These are phyloP conservation scores for Characodon lateralis DNA, from an alignment of 2,797 vertebrate species.

Conservation along the genomic window DNA sequence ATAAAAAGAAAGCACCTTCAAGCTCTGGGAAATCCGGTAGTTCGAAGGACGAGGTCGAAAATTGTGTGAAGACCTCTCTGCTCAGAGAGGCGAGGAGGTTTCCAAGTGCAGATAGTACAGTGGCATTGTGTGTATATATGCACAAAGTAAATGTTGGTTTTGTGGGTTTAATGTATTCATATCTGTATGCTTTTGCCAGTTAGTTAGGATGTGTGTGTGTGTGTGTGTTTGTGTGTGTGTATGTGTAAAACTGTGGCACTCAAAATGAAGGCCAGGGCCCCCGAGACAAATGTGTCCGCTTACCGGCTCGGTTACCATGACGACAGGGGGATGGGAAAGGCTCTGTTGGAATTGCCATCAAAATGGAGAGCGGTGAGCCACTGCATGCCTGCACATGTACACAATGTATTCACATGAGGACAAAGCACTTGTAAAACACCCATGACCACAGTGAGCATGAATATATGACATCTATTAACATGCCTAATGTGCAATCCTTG, in stretches of 20 bases:
- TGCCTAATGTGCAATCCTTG: neutral
- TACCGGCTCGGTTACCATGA: constrained; percentile 79
- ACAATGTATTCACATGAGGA: constrained; percentile 40
- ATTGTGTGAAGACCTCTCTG: constrained; percentile 35
- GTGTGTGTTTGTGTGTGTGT: constrained; percentile 2
- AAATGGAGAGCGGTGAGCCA: constrained; percentile 73
- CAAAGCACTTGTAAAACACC: constrained; percentile 35
- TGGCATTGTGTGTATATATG: constrained; percentile 7
- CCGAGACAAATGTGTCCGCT: constrained; percentile 77
- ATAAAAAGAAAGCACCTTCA: constrained; percentile 29
- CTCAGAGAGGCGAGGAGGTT: constrained; percentile 15
- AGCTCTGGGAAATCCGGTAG: constrained; percentile 57
- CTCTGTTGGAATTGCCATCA: constrained; percentile 80
- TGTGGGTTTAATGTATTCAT: constrained; percentile 43
- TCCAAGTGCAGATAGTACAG: constrained; percentile 23
- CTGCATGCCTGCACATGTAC: constrained; percentile 63
- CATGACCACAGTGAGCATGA: neutral
- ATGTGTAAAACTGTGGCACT: constrained; percentile 65
- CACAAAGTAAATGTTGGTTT: constrained; percentile 47
- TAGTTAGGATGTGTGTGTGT: constrained; percentile 30
- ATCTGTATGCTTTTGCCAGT: constrained; percentile 29
- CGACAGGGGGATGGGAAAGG: constrained; percentile 73
- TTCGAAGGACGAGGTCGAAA: constrained; percentile 39
- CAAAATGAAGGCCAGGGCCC: constrained; percentile 82
- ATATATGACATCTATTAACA: neutral